These are phyloP conservation scores for Ophion ventricosus DNA, from an alignment of 2,888 invertebrate genomes.

Conservation along the genomic window DNA sequence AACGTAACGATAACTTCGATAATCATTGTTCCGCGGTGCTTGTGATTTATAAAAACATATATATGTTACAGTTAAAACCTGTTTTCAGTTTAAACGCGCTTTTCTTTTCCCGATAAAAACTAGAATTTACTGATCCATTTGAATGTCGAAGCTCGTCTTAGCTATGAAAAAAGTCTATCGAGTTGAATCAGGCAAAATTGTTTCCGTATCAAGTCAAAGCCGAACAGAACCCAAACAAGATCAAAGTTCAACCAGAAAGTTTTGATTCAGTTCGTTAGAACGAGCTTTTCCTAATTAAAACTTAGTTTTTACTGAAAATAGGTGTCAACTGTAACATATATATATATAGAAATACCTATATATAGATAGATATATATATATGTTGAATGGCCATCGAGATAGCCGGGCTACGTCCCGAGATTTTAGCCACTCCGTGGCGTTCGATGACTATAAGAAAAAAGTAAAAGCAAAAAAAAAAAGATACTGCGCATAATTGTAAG, in stretches of 20 bases:
- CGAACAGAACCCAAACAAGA: too few relatives aligned
- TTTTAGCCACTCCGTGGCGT: conserved; percentile 14
- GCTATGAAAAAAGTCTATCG: too few relatives aligned
- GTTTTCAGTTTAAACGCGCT: background rate
- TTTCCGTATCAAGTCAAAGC: too few relatives aligned
- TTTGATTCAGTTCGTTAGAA: background rate
- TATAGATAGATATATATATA: conserved; percentile 20
- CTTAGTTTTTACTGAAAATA: background rate
- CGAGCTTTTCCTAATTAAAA: background rate
- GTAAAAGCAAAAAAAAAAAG: background rate
- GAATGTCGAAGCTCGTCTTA: too few relatives aligned
- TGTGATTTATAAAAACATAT: conserved; percentile 47
- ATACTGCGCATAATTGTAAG: conserved; percentile 6
- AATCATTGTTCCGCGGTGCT: conserved; percentile 64
- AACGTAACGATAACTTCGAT: conserved; percentile 53
- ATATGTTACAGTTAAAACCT: background rate
- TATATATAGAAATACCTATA: background rate
- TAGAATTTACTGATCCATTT: too few relatives aligned
- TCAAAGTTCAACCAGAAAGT: too few relatives aligned
- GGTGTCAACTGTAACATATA: background rate
- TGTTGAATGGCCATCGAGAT: conserved; percentile 48
- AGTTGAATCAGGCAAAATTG: too few relatives aligned
- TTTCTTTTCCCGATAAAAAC: background rate
- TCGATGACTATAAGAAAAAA: conserved; percentile 3
- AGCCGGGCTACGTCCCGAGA: conserved; percentile 50